Evolutionary conservation across 1,140 invertebrate genomes (phyloP), one percentile per base, ranked within the genome.

Genomic region (Formica selysi): DNA sequence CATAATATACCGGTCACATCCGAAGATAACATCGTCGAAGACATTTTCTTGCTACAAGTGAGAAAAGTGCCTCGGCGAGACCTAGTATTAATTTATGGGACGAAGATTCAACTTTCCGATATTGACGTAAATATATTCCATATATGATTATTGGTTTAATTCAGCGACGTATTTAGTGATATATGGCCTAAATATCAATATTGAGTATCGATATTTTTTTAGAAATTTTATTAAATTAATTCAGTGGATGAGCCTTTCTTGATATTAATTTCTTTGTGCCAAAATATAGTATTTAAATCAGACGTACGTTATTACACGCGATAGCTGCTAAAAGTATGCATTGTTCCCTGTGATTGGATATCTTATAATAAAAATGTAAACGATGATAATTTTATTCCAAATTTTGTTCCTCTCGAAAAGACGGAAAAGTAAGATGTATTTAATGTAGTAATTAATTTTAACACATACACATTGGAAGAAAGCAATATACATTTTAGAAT

Each of bases 31-130:
- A 11, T n/a, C 68, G 51, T n/a, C 36, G 22, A 54, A 32, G 54
- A 73, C 38, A 81, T 83, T 73, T 83, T 61, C 68, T 83, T 74
- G 68, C 54, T 61, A 44, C 68, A 16, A 62, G 67, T 81, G 65
- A 81, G 79, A 81, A 32, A 51, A 83, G 26, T 83, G 68, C 68
- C 38, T 74, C 73, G 68, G 54, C 64, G 48, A 57, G 36, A 80
- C 32, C 78, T 80, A 41, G 16, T 70, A 26, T n/a, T n/a, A 51
- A 8, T 83, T 83, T 83, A 48, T 41, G 26, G 19, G 32, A 57
- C 22, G 78, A 70, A 57, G 48, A 80, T 80, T 59, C 38, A 19
- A 51, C 22, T 32, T 36, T 59, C 11, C 51, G 38, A 68, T n/a
- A 48, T 78, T 78, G 44, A 36, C n/a, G 8, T 54, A 44, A 68